Evolutionary conservation across 2,797 vertebrate species (phyloP), one percentile per base, ranked within the genome.

Genomic region (Intellagama lesueurii): DNA sequence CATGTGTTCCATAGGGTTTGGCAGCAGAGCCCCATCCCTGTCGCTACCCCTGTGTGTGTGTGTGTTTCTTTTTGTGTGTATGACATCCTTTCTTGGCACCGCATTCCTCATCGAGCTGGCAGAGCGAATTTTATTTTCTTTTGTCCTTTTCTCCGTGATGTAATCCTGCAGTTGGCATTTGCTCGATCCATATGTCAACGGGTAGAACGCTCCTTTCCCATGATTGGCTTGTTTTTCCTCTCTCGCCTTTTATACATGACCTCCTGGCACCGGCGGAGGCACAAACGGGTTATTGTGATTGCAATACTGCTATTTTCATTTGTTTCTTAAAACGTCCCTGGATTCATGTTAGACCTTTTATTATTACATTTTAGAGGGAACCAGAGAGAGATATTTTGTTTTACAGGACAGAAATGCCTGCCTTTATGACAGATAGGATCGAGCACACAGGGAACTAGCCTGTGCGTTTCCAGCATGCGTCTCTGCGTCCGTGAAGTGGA

Each of bases 71-170:
- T 19, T 16, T 40, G 35, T 40, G 72, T 12, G 14, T 40, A 22
- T 22, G 72, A 7, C 14, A 68, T 60, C 78, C 83, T 52, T 40
- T 89, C 81, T 92, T 94, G 94, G 90, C 85, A 47, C 7, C 60
- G 40, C 7, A 79, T 76, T 90, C 26, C 83, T 83, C 83, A 44
- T 91, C 26, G 86, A 35, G 88, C 88, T 94, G 91, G 40, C 88
- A 82, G 73, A 75, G 81, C 60, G 19, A 32, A 60, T 64, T 94
- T 90, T 86, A 32, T 85, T 91, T 92, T 84, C 85, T 89, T 4
- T 90, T 91, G 73, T 72, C 6, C 49, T 92, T 88, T 90, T 83
- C 56, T 70, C 91, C 85, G 6, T 88, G 90, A 91, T 91, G 56
- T 85, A 85, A 93, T 90, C 85, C 91, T 91, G 81, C 69, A 40